These are phyloP conservation scores for Netelia virgata DNA, from an alignment of 2,888 invertebrate genomes.

Conservation along the genomic window DNA sequence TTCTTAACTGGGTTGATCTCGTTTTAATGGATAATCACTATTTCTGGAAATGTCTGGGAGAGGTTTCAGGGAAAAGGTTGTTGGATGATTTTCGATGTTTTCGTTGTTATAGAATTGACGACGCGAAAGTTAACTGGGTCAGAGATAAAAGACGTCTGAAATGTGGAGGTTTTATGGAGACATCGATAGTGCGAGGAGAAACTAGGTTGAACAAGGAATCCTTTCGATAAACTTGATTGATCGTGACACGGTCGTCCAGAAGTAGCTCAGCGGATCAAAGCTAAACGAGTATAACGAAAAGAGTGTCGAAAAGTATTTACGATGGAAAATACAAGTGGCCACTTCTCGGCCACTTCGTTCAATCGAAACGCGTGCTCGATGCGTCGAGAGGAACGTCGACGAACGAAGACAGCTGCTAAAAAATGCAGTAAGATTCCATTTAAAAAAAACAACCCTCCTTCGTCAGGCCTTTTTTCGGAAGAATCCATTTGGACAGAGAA, in stretches of 20 bases:
- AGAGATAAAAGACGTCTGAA: background rate
- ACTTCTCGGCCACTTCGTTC: conserved; percentile 24
- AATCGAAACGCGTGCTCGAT: conserved; percentile 4
- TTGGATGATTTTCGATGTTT: too few relatives aligned
- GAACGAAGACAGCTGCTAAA: background rate
- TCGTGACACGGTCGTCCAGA: conserved; percentile 1
- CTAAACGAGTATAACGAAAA: background rate
- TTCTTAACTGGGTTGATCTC: background rate
- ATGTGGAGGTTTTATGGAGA: background rate
- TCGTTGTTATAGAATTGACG: too few relatives aligned
- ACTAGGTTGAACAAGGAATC: background rate
- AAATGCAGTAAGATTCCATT: background rate
- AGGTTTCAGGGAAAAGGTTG: too few relatives aligned
- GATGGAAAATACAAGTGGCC: conserved; percentile 37
- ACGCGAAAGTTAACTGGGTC: background rate
- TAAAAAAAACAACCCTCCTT: too few relatives aligned
- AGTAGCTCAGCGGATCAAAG: conserved; percentile 4
- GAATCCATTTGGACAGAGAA: too few relatives aligned
- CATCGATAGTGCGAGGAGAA: background rate
- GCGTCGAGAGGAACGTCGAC: background rate
- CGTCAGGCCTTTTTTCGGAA: too few relatives aligned
- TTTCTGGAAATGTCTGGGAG: background rate
- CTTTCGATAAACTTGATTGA: background rate
- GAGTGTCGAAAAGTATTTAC: conserved; percentile 12
- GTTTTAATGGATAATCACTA: background rate